These are phyloP conservation scores for Phenganax stokvisi DNA, from an alignment of 92 coral and sea anemone genomes.

Conservation along the genomic window DNA sequence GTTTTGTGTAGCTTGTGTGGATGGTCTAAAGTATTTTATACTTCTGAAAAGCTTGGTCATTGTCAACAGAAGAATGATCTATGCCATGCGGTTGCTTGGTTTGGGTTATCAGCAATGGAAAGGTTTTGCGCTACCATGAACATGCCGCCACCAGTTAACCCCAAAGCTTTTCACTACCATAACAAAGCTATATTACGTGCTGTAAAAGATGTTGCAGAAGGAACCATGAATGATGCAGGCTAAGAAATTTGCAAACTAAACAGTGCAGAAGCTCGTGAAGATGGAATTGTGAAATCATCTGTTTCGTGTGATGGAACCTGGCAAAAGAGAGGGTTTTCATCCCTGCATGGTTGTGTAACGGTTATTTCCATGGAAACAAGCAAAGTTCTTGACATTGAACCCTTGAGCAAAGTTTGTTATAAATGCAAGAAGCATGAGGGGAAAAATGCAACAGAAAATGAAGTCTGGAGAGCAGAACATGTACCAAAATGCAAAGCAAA, in stretches of 20 bases:
- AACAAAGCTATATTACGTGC: conserved; percentile 30
- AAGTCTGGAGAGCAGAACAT: conserved; percentile 9
- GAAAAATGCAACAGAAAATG: conserved; percentile 16
- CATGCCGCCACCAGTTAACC: conserved; percentile 47
- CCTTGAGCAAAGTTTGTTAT: conserved; percentile 35
- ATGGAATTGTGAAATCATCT: conserved; percentile 11
- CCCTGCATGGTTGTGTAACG: conserved; percentile 41
- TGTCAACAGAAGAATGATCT: conserved; percentile 48
- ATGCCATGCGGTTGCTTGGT: conserved; percentile 44
- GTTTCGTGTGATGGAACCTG: conserved; percentile 44
- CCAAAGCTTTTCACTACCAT: conserved; percentile 29
- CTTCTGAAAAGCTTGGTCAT: conserved; percentile 35
- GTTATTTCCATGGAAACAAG: conserved; percentile 42
- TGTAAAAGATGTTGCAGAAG: conserved; percentile 27
- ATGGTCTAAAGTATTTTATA: conserved; percentile 32
- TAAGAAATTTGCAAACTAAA: not conserved
- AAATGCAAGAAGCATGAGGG: conserved; percentile 27
- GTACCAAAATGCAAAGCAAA: not conserved
- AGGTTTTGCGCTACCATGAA: conserved; percentile 44
- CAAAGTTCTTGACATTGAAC: conserved; percentile 40
- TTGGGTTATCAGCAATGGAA: conserved; percentile 27
- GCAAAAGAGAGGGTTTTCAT: conserved; percentile 48
- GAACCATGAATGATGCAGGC: conserved; percentile 30
- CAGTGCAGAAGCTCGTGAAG: not conserved
- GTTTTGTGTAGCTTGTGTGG: conserved; percentile 42